These are phyloP conservation scores for Chromoteleia sp. DNA, from an alignment of 2,888 invertebrate species.

Conservation along the genomic window DNA sequence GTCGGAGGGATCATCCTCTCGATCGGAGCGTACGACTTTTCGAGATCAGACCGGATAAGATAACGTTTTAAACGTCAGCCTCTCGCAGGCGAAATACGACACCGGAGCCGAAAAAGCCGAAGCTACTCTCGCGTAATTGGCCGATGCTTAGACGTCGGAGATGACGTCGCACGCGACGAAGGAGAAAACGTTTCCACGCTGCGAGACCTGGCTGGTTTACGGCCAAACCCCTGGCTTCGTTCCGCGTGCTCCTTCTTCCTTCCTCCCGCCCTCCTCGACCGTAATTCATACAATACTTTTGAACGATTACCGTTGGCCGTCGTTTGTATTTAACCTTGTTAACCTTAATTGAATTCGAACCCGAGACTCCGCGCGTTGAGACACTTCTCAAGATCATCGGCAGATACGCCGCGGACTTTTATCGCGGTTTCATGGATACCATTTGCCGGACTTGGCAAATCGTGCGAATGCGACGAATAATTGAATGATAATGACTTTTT, in stretches of 20 bases:
- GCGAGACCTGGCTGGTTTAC: too few relatives aligned
- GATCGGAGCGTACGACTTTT: conserved; percentile 53
- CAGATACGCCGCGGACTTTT: conserved; percentile 26
- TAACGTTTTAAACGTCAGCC: conserved; percentile 64
- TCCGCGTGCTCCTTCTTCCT: too few relatives aligned
- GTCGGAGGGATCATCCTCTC: conserved; percentile 57
- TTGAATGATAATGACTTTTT: conserved; percentile 30
- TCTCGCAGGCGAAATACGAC: conserved; percentile 53
- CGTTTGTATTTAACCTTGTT: conserved; percentile 59
- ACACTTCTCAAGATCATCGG: conserved; percentile 53
- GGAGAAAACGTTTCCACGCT: conserved; percentile 7
- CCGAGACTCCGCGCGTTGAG: conserved; percentile 29
- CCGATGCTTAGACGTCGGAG: conserved; percentile 42
- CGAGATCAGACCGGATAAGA: conserved; percentile 54
- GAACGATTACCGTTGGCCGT: conserved; percentile 29
- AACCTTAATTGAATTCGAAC: conserved; percentile 63
- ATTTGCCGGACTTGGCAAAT: conserved; percentile 51
- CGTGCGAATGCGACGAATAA: conserved; percentile 23
- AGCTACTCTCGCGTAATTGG: conserved; percentile 56
- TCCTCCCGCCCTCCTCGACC: too few relatives aligned
- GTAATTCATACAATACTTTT: conserved; percentile 32
- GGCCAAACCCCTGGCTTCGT: too few relatives aligned
- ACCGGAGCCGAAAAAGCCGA: conserved; percentile 52
- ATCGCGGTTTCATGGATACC: conserved; percentile 9
- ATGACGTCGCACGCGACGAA: conserved; percentile 53